Evolutionary conservation across 2,888 invertebrate species (phyloP).

Genomic region (Odontocolon sp.): DNA sequence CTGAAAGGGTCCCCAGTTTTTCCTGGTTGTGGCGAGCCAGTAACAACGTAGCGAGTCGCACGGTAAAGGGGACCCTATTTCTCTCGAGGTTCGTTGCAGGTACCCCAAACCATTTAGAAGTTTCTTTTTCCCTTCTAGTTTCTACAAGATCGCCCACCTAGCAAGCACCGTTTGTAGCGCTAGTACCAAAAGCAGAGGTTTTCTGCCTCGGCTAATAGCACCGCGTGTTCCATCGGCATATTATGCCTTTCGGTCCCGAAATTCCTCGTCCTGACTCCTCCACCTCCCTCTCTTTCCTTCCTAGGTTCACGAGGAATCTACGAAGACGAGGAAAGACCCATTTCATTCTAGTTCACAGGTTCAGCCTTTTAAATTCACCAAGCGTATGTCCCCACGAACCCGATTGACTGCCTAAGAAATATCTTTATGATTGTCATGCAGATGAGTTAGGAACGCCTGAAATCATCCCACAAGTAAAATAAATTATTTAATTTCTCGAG

Average conservation of each 20-base stretch:
- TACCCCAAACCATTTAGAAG: slow-evolving; percentile 55
- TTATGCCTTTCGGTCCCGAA: slow-evolving; percentile 61
- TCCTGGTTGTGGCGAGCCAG: slow-evolving; percentile 35
- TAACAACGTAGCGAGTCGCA: slow-evolving; percentile 32
- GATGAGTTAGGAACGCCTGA: slow-evolving; percentile 66
- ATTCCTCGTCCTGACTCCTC: slow-evolving; percentile 77
- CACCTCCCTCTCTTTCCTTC: slow-evolving; percentile 54
- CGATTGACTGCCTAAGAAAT: slow-evolving; percentile 65
- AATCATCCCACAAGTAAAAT: too few species aligned
- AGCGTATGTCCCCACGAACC: slow-evolving; percentile 11
- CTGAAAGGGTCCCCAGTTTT: not conserved
- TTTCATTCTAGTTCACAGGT: slow-evolving; percentile 39
- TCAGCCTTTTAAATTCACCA: slow-evolving; percentile 69
- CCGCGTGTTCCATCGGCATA: slow-evolving; percentile 58
- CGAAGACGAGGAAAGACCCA: slow-evolving; percentile 26
- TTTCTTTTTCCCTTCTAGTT: slow-evolving; percentile 57
- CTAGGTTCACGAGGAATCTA: slow-evolving; percentile 4
- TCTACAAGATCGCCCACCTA: slow-evolving; percentile 42
- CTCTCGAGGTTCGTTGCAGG: slow-evolving; percentile 56
- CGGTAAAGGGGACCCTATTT: too few species aligned
- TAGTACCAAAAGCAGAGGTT: slow-evolving; percentile 9
- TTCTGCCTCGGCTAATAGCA: slow-evolving; percentile 56
- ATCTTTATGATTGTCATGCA: slow-evolving; percentile 79
- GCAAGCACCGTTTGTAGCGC: not conserved
- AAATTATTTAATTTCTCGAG: too few species aligned